phyloP scores from a whole-genome alignment of 2,113 vertebrate genomes.

The Chrysemys picta region DNA sequence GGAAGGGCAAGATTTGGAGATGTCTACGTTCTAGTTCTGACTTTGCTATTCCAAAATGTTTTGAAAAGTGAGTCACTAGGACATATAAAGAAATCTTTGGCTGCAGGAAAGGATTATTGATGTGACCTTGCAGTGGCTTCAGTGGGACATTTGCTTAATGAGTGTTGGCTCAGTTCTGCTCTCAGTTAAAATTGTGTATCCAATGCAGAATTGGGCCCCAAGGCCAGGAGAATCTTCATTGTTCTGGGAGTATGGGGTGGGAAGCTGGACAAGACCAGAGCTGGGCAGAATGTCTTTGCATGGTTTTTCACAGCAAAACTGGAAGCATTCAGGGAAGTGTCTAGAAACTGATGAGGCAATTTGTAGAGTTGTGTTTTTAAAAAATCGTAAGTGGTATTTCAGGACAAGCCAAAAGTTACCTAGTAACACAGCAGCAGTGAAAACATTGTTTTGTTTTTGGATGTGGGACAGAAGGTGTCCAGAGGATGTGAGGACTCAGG shows the following conservation, averaged over 20 bases:
- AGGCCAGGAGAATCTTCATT: background rate
- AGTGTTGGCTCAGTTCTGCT: background rate
- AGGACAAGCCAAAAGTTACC: background rate
- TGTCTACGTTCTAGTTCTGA: too few relatives aligned
- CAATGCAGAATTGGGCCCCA: background rate
- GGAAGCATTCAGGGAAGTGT: background rate
- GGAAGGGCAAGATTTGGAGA: background rate
- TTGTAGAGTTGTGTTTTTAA: background rate
- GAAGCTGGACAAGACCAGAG: background rate
- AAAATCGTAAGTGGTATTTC: background rate
- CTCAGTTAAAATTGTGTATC: background rate
- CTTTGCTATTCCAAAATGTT: background rate
- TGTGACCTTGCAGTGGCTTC: background rate
- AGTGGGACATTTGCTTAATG: background rate
- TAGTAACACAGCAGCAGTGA: background rate
- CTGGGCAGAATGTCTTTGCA: background rate
- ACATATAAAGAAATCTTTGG: background rate
- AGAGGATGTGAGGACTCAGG: background rate
- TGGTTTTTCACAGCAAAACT: background rate
- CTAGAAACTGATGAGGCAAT: background rate
- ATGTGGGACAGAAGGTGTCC: background rate
- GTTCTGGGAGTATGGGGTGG: background rate
- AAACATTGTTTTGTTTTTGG: background rate
- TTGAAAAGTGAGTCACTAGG: background rate
- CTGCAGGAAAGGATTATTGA: background rate